These are phyloP conservation scores for Eubucco bourcierii DNA, from an alignment of 2,113 vertebrate species.

Conservation along the genomic window DNA sequence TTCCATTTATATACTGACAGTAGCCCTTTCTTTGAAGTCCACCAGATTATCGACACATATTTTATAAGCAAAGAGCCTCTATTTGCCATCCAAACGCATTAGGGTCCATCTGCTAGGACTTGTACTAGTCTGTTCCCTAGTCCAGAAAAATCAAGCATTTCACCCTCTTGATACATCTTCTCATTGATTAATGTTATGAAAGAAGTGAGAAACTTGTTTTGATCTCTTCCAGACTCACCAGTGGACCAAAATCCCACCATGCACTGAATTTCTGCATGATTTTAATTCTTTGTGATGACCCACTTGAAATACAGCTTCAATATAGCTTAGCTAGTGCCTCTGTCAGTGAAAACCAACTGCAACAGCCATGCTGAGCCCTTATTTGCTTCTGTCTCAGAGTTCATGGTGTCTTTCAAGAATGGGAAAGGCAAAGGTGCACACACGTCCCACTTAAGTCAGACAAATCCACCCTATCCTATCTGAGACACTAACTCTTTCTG, in stretches of 20 bases:
- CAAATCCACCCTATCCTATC: neutral
- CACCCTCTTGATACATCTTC: neutral
- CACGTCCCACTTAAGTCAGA: rapidly evolving
- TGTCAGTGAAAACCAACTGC: neutral
- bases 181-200: neutral
- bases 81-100: neutral
- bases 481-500: neutral
- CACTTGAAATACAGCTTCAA: neutral
- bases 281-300: neutral
- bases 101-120: neutral
- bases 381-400: neutral
- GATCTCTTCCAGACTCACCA: neutral
- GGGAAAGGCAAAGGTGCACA: neutral
- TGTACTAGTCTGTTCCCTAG: neutral
- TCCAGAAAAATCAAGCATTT: neutral
- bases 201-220: neutral
- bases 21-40: neutral
- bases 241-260: neutral
- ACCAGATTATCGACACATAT: neutral
- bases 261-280: neutral
- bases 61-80: neutral
- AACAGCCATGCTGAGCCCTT: neutral
- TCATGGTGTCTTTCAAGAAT: neutral
- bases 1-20: neutral
- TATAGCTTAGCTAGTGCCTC: neutral